These are phyloP conservation scores for Oscheius sp. DNA, from an alignment of 2,888 invertebrate species.

Conservation along the genomic window DNA sequence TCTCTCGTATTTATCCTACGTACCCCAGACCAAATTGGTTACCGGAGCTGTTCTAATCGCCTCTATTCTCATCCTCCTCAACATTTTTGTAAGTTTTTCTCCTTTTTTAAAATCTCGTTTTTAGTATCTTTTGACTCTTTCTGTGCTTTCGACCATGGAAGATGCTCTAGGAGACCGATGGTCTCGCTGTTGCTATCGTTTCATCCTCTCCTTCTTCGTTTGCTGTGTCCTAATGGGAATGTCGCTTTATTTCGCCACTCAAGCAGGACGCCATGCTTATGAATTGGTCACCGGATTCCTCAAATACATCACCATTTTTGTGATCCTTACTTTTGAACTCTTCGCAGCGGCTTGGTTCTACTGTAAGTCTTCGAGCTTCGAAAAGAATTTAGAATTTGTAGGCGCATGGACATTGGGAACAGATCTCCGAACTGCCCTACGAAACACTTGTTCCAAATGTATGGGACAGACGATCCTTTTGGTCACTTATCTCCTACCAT, in stretches of 20 bases:
- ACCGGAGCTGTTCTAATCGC: slow-evolving; percentile 58
- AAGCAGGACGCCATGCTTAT: slow-evolving; percentile 66
- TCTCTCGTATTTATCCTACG: slow-evolving; percentile 62
- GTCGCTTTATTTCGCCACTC: slow-evolving; percentile 65
- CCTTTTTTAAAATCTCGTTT: not conserved
- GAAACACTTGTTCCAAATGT: slow-evolving; percentile 62
- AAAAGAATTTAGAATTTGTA: slow-evolving; percentile 29
- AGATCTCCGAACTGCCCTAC: slow-evolving; percentile 66
- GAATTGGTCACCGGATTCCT: slow-evolving; percentile 65
- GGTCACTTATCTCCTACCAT: slow-evolving; percentile 66
- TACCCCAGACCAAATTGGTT: slow-evolving; percentile 62
- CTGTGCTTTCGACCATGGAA: slow-evolving; percentile 64
- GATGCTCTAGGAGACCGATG: slow-evolving; percentile 67
- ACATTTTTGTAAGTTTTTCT: slow-evolving; percentile 59
- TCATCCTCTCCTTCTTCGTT: slow-evolving; percentile 63
- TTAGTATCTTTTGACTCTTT: slow-evolving; percentile 65
- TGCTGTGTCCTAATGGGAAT: slow-evolving; percentile 54
- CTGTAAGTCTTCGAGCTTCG: slow-evolving; percentile 54
- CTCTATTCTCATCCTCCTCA: slow-evolving; percentile 57
- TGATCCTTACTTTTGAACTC: slow-evolving; percentile 65
- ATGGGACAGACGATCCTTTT: slow-evolving; percentile 64
- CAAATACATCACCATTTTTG: slow-evolving; percentile 65
- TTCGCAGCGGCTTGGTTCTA: slow-evolving; percentile 69
- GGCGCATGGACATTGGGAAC: slow-evolving; percentile 68
- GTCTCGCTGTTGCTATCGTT: slow-evolving; percentile 66